A percentile compares a stretch with the other conserved stretches of the same genome.
Evolutionary conservation across 2,113 vertebrate species (phyloP).

Genomic region (Pavo muticus): DNA sequence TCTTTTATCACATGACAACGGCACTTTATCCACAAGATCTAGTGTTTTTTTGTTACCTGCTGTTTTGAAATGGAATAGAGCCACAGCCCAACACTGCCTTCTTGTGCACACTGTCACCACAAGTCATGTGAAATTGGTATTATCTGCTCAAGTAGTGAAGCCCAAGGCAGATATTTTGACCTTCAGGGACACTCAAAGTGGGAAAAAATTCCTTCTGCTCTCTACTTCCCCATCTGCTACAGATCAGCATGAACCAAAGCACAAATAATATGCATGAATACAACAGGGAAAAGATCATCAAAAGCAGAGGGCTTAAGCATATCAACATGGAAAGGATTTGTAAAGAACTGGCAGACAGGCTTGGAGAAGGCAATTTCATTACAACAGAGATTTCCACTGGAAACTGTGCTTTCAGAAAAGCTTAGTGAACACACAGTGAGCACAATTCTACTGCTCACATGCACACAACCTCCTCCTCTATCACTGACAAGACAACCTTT

Average conservation of each 20-base stretch:
- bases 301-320: slow-evolving; percentile 55
- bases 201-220: slow-evolving; percentile 38
- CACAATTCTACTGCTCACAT: not conserved
- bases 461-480: not conserved
- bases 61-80: not conserved
- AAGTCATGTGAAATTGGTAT: not conserved
- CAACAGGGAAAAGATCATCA: slow-evolving; percentile 63
- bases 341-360: slow-evolving; percentile 47
- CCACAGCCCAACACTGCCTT: not conserved
- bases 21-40: not conserved
- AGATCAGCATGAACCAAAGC: slow-evolving; percentile 49
- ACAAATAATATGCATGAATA: slow-evolving; percentile 51
- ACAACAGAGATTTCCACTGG: slow-evolving; percentile 39
- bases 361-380: slow-evolving; percentile 45
- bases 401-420: slow-evolving; percentile 40
- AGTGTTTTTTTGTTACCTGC: not conserved
- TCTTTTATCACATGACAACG: not conserved
- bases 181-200: not conserved
- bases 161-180: slow-evolving; percentile 34
- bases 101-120: not conserved
- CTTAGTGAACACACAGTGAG: not conserved
- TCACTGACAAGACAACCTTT: not conserved
- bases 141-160: slow-evolving; percentile 1
- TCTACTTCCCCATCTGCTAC: slow-evolving; percentile 53
- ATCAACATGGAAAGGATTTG: slow-evolving; percentile 68